Percentiles rank a stretch among this genome's conserved stretches.
Conservation (phyloP, 1,140 invertebrate genomes). For the Drosophila novamexicana region DNA sequence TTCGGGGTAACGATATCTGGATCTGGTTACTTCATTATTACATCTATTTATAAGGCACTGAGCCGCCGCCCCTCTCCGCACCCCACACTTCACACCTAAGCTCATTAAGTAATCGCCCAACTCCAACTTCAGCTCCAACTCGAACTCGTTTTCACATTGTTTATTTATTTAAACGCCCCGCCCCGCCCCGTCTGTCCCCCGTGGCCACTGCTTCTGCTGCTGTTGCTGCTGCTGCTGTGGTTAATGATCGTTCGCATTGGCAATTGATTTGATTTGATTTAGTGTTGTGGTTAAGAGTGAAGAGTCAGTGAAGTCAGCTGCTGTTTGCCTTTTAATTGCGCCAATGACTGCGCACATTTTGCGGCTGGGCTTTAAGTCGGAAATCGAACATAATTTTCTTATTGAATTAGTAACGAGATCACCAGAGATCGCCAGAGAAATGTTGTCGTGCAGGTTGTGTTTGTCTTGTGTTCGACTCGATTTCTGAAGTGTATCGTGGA, state of each 20-base stretch:
- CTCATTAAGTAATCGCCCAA: conserved; percentile 77
- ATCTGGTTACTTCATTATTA: conserved; percentile 83
- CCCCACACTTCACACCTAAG: conserved; percentile 48
- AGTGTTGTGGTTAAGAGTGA: conserved; percentile 64
- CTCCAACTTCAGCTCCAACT: conserved; percentile 47
- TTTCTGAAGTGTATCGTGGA: conserved; percentile 77
- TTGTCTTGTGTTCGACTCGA: conserved; percentile 71
- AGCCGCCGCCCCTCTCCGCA: conserved; percentile 2
- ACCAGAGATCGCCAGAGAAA: conserved; percentile 27
- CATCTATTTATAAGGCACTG: conserved; percentile 72
- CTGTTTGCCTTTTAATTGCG: conserved; percentile 80
- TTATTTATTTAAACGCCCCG: conserved; percentile 74
- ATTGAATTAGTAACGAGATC: conserved; percentile 60
- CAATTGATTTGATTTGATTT: conserved; percentile 82
- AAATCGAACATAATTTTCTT: conserved; percentile 79
- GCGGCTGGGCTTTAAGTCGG: conserved; percentile 47
- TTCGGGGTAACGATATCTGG: conserved; percentile 50
- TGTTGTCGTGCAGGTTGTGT: conserved; percentile 27
- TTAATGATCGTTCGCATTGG: conserved; percentile 75
- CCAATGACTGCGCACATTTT: conserved; percentile 57
- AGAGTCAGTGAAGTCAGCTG: conserved; percentile 37
- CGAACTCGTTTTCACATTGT: conserved; percentile 64
- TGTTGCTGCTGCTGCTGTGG: conserved; percentile 3
- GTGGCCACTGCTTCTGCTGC: neutral
- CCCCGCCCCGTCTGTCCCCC: neutral